Evolutionary conservation across 2,888 invertebrate species (phyloP).

Genomic region (Pandemis cinnamomeana): DNA sequence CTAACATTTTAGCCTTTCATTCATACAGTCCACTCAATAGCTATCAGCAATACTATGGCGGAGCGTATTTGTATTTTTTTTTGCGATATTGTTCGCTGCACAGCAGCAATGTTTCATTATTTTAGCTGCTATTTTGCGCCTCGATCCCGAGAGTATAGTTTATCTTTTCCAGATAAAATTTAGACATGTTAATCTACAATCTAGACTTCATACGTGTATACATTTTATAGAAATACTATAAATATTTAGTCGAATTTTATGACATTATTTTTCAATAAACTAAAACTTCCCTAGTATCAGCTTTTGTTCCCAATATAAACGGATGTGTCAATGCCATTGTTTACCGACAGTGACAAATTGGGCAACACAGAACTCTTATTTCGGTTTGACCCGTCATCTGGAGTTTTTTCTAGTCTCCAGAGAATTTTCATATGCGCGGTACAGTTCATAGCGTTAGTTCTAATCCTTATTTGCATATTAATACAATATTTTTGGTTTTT

Average conservation of each 20-base stretch:
- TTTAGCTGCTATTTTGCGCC: conserved; percentile 13
- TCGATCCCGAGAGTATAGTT: conserved; percentile 14
- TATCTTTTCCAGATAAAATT: conserved; percentile 23
- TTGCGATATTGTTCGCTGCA: background rate
- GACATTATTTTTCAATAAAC: background rate
- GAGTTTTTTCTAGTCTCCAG: conserved; percentile 35
- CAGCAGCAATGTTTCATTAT: background rate
- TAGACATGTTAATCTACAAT: conserved; percentile 8
- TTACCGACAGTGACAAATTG: conserved; percentile 50
- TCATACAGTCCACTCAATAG: too few relatives aligned
- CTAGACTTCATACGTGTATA: conserved; percentile 7
- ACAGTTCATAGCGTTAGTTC: conserved; percentile 12
- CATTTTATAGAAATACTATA: conserved; percentile 1
- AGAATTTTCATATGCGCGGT: conserved; percentile 34
- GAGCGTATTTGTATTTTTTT: background rate
- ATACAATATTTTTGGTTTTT: background rate
- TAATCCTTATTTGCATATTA: conserved; percentile 33
- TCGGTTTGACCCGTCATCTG: conserved; percentile 43
- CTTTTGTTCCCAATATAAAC: conserved; percentile 25
- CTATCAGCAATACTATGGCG: too few relatives aligned
- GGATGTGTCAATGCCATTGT: conserved; percentile 50
- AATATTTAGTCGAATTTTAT: background rate
- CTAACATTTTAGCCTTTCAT: too few relatives aligned
- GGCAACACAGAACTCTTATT: conserved; percentile 45
- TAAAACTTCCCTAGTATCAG: conserved; percentile 9